These are phyloP conservation scores for Idris sp. DNA, from an alignment of 1,140 invertebrate species.

Conservation along the genomic window DNA sequence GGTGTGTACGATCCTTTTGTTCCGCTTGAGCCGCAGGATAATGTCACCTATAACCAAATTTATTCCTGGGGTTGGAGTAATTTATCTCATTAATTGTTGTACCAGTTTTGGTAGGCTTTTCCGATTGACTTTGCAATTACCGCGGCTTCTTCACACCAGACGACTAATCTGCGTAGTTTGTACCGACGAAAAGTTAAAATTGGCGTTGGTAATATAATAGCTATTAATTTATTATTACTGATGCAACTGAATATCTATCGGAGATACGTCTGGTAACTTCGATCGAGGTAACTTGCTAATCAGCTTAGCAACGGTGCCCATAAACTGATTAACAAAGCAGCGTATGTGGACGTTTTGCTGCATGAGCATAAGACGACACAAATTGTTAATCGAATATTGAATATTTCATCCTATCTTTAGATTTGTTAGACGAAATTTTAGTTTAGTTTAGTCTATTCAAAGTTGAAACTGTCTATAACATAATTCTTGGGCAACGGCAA, in stretches of 20 bases:
- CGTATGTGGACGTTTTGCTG: constrained; percentile 25
- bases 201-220: constrained; percentile 22
- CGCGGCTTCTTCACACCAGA: background rate
- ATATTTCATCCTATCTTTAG: constrained; percentile 11
- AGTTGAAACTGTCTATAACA: background rate
- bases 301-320: constrained; percentile 31
- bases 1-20: constrained; percentile 12
- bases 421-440: constrained; percentile 2
- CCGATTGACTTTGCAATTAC: constrained; percentile 15
- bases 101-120: constrained; percentile 2
- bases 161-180: constrained; percentile 10
- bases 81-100: constrained; percentile 29
- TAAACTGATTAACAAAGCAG: constrained; percentile 36
- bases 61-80: constrained; percentile 7
- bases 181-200: constrained; percentile 14
- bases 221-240: constrained; percentile 34
- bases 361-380: constrained; percentile 24
- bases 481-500: background rate
- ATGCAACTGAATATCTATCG: constrained; percentile 5
- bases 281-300: constrained; percentile 48
- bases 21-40: background rate
- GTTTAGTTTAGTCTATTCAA: background rate
- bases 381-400: constrained; percentile 26
- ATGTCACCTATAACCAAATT: constrained; percentile 18
- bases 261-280: constrained; percentile 32